phyloP scores from a whole-genome alignment of 1,140 invertebrate genomes.

The Cyphomyrmex costatus region DNA sequence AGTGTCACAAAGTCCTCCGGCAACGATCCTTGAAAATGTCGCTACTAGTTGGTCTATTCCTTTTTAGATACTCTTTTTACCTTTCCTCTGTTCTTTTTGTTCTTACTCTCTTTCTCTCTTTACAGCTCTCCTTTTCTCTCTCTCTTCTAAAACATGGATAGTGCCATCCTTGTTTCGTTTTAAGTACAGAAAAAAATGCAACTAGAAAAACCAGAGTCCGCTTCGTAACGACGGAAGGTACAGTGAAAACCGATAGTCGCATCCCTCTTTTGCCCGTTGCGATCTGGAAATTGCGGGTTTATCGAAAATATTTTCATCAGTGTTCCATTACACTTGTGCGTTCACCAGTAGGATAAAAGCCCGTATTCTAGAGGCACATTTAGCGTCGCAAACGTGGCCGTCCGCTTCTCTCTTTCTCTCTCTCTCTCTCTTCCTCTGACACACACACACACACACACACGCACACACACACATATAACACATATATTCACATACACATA shows the following conservation, averaged over 20 bases:
- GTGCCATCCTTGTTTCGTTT: slow-evolving; percentile 52
- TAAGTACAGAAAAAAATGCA: slow-evolving; percentile 33
- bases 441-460: too few relatives aligned
- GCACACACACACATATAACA: background rate
- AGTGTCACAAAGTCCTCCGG: background rate
- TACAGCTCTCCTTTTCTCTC: background rate
- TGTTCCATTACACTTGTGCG: slow-evolving; percentile 30
- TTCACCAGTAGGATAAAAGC: slow-evolving; percentile 29
- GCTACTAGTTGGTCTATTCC: background rate
- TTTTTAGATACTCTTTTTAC: slow-evolving; percentile 17
- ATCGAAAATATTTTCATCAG: slow-evolving; percentile 41
- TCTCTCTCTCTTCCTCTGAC: slow-evolving; percentile 8
- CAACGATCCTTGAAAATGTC: slow-evolving; percentile 1
- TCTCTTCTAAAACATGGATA: slow-evolving; percentile 30
- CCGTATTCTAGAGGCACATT: slow-evolving; percentile 25
- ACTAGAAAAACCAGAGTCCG: slow-evolving; percentile 14
- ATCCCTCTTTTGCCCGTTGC: slow-evolving; percentile 25
- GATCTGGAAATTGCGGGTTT: slow-evolving; percentile 49
- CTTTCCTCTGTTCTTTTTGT: slow-evolving; percentile 2
- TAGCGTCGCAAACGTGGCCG: slow-evolving; percentile 15
- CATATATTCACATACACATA: too few relatives aligned
- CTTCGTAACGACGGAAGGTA: slow-evolving; percentile 14
- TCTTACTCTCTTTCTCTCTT: slow-evolving; percentile 20
- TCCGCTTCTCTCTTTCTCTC: slow-evolving; percentile 20
- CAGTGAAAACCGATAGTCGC: slow-evolving; percentile 43